Evolutionary conservation across 1,140 invertebrate genomes (phyloP).

Genomic region (Leptinotarsa lineolata): DNA sequence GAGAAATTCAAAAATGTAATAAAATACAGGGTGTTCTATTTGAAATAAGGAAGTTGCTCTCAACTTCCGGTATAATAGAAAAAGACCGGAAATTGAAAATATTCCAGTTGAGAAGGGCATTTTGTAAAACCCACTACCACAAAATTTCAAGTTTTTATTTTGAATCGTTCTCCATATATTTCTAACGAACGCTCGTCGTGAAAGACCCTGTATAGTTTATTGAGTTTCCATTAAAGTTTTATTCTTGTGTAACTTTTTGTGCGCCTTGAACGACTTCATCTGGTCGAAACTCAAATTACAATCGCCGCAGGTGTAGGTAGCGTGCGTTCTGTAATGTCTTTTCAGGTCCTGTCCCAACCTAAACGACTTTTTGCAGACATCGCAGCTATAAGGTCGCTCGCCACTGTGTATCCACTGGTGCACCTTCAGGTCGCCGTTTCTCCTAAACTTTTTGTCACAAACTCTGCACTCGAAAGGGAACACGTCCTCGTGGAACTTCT

Average conservation of each 20-base stretch:
- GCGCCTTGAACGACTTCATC: conserved; percentile 43
- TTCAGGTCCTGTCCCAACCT: conserved; percentile 42
- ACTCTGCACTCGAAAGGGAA: conserved; percentile 88
- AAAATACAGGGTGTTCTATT: too few relatives aligned
- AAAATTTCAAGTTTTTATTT: too few relatives aligned
- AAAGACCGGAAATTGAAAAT: too few relatives aligned
- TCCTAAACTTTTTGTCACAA: conserved; percentile 45
- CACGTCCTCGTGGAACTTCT: conserved; percentile 90
- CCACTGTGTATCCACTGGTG: conserved; percentile 48
- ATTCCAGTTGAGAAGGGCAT: too few relatives aligned
- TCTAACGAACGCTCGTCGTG: too few relatives aligned
- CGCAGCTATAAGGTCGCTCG: conserved; percentile 46
- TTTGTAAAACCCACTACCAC: too few relatives aligned
- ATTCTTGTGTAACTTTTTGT: conserved; percentile 36
- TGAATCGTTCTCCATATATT: too few relatives aligned
- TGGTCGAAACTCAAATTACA: conserved; percentile 45
- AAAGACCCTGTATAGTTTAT: too few relatives aligned
- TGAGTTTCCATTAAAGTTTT: not conserved
- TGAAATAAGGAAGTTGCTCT: too few relatives aligned
- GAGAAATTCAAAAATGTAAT: too few relatives aligned
- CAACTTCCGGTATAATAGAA: too few relatives aligned
- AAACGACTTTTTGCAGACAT: conserved; percentile 40
- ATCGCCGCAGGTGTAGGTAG: conserved; percentile 34
- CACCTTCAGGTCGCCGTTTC: conserved; percentile 42
- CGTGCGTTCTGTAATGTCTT: conserved; percentile 32